A percentile compares a stretch with the other conserved stretches of the same genome.
Conservation (phyloP, 23 tunicate species). For the Clavelina lepadiformis region DNA sequence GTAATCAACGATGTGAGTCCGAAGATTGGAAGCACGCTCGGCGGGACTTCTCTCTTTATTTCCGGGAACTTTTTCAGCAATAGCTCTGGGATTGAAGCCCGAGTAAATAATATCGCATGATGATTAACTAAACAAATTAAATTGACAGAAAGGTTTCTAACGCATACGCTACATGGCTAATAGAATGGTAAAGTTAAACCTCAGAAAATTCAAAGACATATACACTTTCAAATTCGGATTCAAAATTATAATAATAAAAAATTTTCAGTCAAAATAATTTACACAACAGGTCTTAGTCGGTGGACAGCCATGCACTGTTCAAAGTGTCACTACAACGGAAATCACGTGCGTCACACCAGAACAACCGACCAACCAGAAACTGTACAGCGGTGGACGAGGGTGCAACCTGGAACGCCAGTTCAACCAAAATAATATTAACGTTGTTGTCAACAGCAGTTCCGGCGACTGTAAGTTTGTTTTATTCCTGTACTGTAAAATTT, state of each 20-base stretch:
- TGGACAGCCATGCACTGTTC: conserved; percentile 39
- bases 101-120: conserved; percentile 9
- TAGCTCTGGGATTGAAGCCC: conserved; percentile 10
- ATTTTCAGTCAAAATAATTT: no score
- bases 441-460: no score
- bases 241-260: no score
- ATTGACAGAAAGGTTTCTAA: background rate
- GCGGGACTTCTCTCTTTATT: conserved; percentile 55
- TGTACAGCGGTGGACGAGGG: conserved; percentile 84
- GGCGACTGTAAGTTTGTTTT: no score
- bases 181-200: no score
- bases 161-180: no score
- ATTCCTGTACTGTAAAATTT: no score
- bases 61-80: conserved; percentile 56
- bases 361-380: conserved; percentile 12
- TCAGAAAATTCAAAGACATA: no score
- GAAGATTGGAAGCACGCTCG: conserved; percentile 44
- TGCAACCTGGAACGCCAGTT: no score
- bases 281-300: conserved; percentile 67
- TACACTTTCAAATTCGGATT: no score
- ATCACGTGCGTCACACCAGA: conserved; percentile 54
- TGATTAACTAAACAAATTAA: background rate
- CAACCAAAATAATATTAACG: no score
- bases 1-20: conserved; percentile 58
- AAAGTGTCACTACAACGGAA: conserved; percentile 37